Percentiles rank a stretch among this genome's conserved stretches.
Conservation (phyloP, 2,797 vertebrate species). For the Phoeniculus purpureus region DNA sequence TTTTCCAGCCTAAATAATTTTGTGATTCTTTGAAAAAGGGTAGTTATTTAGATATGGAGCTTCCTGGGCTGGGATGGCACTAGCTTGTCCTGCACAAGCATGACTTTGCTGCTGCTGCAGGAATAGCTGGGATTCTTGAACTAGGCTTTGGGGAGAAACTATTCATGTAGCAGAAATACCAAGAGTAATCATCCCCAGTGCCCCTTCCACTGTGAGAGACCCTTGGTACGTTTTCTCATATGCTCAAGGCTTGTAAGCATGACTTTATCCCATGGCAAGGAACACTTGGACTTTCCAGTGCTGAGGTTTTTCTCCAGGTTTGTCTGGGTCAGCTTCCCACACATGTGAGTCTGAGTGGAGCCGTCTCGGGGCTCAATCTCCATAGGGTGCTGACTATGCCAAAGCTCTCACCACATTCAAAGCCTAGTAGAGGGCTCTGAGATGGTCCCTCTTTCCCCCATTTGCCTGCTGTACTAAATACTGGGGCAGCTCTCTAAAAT, state of each 20-base stretch:
- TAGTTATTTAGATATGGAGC: neutral
- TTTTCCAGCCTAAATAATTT: too few relatives aligned
- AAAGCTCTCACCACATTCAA: slow-evolving; percentile 17
- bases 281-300: neutral
- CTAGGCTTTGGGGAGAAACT: neutral
- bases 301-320: slow-evolving; percentile 1
- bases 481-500: slow-evolving; percentile 71
- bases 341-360: neutral
- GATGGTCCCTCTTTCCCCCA: slow-evolving; percentile 12
- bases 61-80: neutral
- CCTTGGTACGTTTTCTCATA: neutral
- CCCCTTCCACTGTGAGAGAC: neutral
- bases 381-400: neutral
- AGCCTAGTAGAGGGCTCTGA: neutral
- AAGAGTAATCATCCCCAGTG: neutral
- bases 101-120: neutral
- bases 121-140: neutral
- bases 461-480: slow-evolving; percentile 61
- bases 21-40: neutral
- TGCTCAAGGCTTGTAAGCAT: neutral
- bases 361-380: neutral
- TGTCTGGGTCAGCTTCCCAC: neutral
- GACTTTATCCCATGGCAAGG: neutral
- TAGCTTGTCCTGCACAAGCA: neutral
- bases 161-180: neutral